Percentiles rank a stretch among this genome's conserved stretches.
These are phyloP conservation scores for Pogona vitticeps DNA, from an alignment of 2,113 vertebrate genomes.

Conservation along the genomic window DNA sequence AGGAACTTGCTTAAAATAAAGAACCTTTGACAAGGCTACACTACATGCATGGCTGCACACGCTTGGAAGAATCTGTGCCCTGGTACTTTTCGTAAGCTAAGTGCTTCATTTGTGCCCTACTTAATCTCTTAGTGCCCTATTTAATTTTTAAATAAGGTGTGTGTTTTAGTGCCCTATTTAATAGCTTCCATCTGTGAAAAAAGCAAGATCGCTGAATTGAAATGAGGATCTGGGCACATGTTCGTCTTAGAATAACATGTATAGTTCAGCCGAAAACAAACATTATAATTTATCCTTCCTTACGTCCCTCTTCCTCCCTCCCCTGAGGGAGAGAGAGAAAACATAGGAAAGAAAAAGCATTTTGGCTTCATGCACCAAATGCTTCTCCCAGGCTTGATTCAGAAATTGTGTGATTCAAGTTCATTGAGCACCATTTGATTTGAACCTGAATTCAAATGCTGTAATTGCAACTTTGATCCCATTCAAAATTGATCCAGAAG, in stretches of 20 bases:
- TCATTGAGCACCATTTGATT: background rate
- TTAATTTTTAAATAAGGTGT: slow-evolving; percentile 25
- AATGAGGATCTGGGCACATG: background rate
- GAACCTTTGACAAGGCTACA: background rate
- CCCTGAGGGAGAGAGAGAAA: background rate
- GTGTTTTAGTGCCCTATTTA: slow-evolving; percentile 22
- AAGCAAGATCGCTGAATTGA: background rate
- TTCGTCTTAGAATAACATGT: background rate
- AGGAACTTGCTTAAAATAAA: background rate
- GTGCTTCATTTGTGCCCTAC: slow-evolving; percentile 23
- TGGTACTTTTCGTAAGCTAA: background rate
- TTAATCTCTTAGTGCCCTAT: slow-evolving; percentile 28
- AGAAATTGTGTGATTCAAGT: background rate
- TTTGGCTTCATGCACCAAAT: background rate
- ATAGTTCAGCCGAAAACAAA: background rate
- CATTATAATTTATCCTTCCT: background rate
- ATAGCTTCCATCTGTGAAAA: slow-evolving; percentile 11
- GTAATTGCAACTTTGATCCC: background rate
- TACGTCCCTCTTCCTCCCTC: background rate
- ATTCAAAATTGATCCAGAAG: too few relatives aligned
- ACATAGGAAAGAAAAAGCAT: background rate
- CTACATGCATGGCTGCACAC: background rate
- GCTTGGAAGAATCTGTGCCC: background rate
- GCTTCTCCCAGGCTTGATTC: background rate
- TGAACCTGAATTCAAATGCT: background rate